phyloP scores from a whole-genome alignment of 2,113 vertebrate genomes.

The Gila orcuttii region DNA sequence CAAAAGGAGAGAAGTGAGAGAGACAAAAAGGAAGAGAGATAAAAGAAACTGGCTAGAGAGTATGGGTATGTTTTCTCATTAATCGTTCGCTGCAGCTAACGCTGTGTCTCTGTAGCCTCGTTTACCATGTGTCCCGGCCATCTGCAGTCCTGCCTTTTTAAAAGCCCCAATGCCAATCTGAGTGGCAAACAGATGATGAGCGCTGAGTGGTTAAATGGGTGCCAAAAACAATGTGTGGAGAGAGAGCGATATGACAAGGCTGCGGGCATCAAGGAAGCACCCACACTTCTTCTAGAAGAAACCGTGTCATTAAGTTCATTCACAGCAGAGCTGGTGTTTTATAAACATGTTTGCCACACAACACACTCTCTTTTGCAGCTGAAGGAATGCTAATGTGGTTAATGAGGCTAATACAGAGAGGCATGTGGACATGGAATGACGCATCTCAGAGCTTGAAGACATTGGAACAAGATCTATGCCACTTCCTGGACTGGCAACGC shows the following conservation, averaged over 20 bases:
- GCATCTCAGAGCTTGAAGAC: background rate
- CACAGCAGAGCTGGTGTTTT: slow-evolving; percentile 28
- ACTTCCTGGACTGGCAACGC: background rate
- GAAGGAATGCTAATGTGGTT: slow-evolving; percentile 25
- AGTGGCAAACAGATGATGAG: slow-evolving; percentile 50
- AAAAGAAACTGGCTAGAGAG: slow-evolving; percentile 51
- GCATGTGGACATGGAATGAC: background rate
- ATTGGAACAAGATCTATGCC: background rate
- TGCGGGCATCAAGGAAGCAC: slow-evolving; percentile 28
- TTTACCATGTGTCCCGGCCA: slow-evolving; percentile 56
- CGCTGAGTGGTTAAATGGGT: slow-evolving; percentile 7
- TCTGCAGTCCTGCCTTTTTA: slow-evolving; percentile 52
- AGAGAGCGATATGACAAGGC: slow-evolving; percentile 27
- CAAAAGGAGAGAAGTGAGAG: background rate
- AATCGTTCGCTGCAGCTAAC: slow-evolving; percentile 38
- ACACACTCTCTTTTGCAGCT: background rate
- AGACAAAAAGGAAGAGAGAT: slow-evolving; percentile 16
- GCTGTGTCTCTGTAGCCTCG: slow-evolving; percentile 47
- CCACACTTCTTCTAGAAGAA: slow-evolving; percentile 39
- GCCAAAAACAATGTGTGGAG: slow-evolving; percentile 51
- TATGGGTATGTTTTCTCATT: slow-evolving; percentile 50
- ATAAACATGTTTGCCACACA: slow-evolving; percentile 24
- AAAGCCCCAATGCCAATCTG: slow-evolving; percentile 43
- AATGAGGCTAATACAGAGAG: slow-evolving; percentile 11
- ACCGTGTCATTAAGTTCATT: slow-evolving; percentile 34